A percentile compares a stretch with the other conserved stretches of the same genome.
Evolutionary conservation across 2,888 invertebrate species (phyloP).

Genomic region (Iselma pallidipennis): DNA sequence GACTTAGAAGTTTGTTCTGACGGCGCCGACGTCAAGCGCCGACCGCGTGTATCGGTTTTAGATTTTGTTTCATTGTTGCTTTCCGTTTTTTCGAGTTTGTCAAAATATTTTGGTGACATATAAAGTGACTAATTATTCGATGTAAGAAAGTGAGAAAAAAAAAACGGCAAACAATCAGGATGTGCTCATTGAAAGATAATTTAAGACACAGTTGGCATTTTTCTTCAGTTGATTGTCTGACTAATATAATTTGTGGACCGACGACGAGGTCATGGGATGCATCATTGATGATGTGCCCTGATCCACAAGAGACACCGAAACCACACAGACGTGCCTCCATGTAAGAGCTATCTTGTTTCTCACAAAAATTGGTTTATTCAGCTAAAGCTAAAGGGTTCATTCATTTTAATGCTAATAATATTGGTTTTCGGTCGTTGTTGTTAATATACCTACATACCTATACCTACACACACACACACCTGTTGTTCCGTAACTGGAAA

Average conservation of each 20-base stretch:
- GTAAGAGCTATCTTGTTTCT: constrained; percentile 22
- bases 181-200: constrained; percentile 37
- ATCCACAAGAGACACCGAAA: constrained; percentile 13
- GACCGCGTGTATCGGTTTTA: neutral
- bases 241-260: constrained; percentile 36
- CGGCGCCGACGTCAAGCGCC: constrained; percentile 1
- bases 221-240: constrained; percentile 44
- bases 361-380: too few relatives aligned
- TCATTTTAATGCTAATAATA: too few relatives aligned
- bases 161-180: constrained; percentile 16
- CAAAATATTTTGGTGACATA: too few relatives aligned
- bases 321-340: constrained; percentile 27
- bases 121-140: neutral
- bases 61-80: neutral
- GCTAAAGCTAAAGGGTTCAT: too few relatives aligned
- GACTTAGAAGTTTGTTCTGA: neutral
- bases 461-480: neutral
- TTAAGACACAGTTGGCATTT: constrained; percentile 42
- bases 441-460: too few relatives aligned
- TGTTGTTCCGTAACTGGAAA: neutral
- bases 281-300: constrained; percentile 19
- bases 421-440: too few relatives aligned
- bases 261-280: constrained; percentile 40
- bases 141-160: neutral
- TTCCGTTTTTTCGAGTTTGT: neutral